Base-by-base conservation (phyloP, 2,888 invertebrate species). In the Rotaria magnacalcarata region DNA sequence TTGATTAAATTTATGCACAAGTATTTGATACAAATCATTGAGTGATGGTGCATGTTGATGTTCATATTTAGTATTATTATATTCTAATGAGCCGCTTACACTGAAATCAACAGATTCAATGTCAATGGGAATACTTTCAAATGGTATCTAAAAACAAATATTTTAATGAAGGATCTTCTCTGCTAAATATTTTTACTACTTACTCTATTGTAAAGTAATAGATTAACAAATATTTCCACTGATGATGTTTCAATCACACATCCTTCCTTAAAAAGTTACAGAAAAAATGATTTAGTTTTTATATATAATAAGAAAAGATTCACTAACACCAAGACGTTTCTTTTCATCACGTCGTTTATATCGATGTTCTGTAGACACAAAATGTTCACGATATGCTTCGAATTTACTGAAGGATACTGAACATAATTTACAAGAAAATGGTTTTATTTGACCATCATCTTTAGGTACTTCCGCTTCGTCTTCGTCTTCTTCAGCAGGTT, bases 161-260 rank as follows among this genome's bases (percentile, higher is more conserved):
- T 47, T 11, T n/a, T n/a, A 8, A 50, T 10, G 4, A 16, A 60
- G 3, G 14, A 67, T 0, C 4, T 34, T 67, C 2, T 34, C 6
- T 67, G 2, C 3, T 19, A 54, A 54, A 54, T 54, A 54, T 54
- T 19, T 4, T 21, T 54, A 47, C n/a, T 24, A 11, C 6, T 47
- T 47, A 80, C 80, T 80, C 47, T 80, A 24, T 80, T 80, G 47
- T 47, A 80, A 5, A 80, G 43, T 47, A 43, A 24, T 47, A 80
- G n/a, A 80, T 80, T 80, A 47, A 80, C 80, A n/a, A 80, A 80
- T 80, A n/a, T 34, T 80, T 80, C 80, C n/a, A 80, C 80, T 7
- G 80, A 47, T 43, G 24, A 21, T 24, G 47, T 80, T 80, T 80
- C 80, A 80, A 80, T 80, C 2, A 11, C 10, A 24, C 47, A 43